Evolutionary conservation across 2,888 invertebrate genomes (phyloP).

Genomic region (Tenthredo notha): DNA sequence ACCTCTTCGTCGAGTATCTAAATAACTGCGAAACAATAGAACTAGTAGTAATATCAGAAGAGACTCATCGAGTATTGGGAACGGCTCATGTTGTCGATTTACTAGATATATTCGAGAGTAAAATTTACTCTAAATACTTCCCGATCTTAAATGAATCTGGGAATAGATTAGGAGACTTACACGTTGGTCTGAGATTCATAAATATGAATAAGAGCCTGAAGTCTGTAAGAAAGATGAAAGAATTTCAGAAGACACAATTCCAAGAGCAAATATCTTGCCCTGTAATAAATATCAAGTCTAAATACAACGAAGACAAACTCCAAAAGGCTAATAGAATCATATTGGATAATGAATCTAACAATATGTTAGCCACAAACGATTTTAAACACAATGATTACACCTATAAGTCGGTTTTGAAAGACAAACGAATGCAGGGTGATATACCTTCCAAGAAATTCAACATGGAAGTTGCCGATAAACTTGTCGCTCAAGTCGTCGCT

Average conservation of each 20-base stretch:
- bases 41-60: slow-evolving; percentile 68
- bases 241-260: slow-evolving; percentile 54
- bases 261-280: slow-evolving; percentile 14
- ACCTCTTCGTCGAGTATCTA: slow-evolving; percentile 74
- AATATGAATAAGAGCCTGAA: slow-evolving; percentile 54
- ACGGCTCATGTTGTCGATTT: slow-evolving; percentile 69
- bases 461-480: slow-evolving; percentile 66
- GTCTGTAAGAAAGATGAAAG: slow-evolving; percentile 12
- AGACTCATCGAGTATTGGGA: slow-evolving; percentile 68
- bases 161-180: slow-evolving; percentile 72
- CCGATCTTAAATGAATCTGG: slow-evolving; percentile 70
- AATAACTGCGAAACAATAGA: slow-evolving; percentile 73
- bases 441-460: slow-evolving; percentile 61
- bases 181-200: slow-evolving; percentile 68
- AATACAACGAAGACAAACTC: slow-evolving; percentile 31
- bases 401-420: slow-evolving; percentile 68
- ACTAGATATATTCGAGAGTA: slow-evolving; percentile 66
- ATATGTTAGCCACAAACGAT: slow-evolving; percentile 56
- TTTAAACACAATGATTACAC: slow-evolving; percentile 60
- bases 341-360: slow-evolving; percentile 17
- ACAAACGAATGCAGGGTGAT: slow-evolving; percentile 59
- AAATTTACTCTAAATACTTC: slow-evolving; percentile 69
- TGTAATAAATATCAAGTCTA: slow-evolving; percentile 13
- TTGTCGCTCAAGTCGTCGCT: slow-evolving; percentile 70
- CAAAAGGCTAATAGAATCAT: slow-evolving; percentile 23